Evolutionary conservation across 2,113 vertebrate genomes (phyloP), one percentile per base, ranked within the genome.

Genomic region (Oryzias melastigma): DNA sequence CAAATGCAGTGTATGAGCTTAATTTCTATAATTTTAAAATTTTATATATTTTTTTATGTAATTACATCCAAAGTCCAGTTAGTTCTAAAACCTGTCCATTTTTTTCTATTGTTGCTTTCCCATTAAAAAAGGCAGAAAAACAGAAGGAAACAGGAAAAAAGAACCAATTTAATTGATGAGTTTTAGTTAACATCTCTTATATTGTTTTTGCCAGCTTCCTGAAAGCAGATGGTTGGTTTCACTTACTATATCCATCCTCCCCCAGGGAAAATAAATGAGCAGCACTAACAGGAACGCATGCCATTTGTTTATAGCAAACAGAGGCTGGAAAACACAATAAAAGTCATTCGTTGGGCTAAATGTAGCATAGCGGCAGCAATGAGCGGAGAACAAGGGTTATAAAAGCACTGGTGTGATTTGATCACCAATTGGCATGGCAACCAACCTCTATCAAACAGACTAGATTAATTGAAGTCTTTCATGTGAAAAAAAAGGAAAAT

Each of bases 401-500:
- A 72, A 80, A 83, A 80, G 81, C 64, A 13, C 24, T 17, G 0
- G 41, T 45, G 69, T 78, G 83, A 83, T 83, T 84, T 70, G 73
- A 87, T 81, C 75, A 75, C 69, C 70, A 75, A 78, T 69, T 52
- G 68, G 68, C 77, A 75, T 73, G 73, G 79, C 81, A 71, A 76
- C 74, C 53, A 65, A 62, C 56, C 71, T 71, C 17, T 65, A 75
- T 53, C 78, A 76, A 82, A 63, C 75, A 58, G 70, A 54, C 65
- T 68, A 75, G 82, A 80, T 81, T 69, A 88, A 84, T 73, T 62
- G 60, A 49, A 68, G 62, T 75, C 67, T 73, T 58, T 62, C 68
- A 54, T 73, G 75, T 80, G 77, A 84, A 65, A 81, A 77, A 81
- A 78, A 78, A 63, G 62, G 62, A 83, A 75, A 79, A 76, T 78